Conservation (phyloP, 2,113 vertebrate genomes). For the Pollachius pollachius region DNA sequence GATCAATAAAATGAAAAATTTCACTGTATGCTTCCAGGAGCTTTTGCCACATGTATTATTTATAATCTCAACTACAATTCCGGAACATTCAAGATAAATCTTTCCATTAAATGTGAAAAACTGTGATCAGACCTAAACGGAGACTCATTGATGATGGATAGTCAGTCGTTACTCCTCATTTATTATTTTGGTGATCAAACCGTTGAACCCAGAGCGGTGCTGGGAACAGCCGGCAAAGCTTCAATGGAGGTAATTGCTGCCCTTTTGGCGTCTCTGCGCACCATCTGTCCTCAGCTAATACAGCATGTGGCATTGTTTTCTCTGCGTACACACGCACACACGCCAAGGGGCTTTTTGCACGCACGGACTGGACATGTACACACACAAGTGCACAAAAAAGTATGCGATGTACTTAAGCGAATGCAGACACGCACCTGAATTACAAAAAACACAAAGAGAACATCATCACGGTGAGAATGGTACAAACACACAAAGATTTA, state of each 20-base stretch:
- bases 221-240: slow-evolving; percentile 36
- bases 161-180: no score
- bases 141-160: no score
- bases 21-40: no score
- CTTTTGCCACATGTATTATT: no score
- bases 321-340: slow-evolving; percentile 23
- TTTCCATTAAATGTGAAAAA: no score
- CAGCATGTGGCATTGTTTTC: slow-evolving; percentile 43
- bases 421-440: not conserved
- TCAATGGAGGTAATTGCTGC: slow-evolving; percentile 53
- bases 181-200: slow-evolving; percentile 16
- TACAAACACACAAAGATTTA: not conserved
- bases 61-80: no score
- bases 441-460: not conserved
- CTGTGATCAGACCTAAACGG: no score
- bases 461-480: not conserved
- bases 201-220: slow-evolving; percentile 23
- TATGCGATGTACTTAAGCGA: not conserved
- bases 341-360: slow-evolving; percentile 3
- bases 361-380: slow-evolving; percentile 5
- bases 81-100: no score
- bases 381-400: slow-evolving; percentile 17
- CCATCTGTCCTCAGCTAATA: slow-evolving; percentile 57
- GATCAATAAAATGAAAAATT: no score
- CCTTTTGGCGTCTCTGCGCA: slow-evolving; percentile 50